Base-by-base conservation (phyloP, 1,140 invertebrate species). In the Akabosia matsudoensis region DNA sequence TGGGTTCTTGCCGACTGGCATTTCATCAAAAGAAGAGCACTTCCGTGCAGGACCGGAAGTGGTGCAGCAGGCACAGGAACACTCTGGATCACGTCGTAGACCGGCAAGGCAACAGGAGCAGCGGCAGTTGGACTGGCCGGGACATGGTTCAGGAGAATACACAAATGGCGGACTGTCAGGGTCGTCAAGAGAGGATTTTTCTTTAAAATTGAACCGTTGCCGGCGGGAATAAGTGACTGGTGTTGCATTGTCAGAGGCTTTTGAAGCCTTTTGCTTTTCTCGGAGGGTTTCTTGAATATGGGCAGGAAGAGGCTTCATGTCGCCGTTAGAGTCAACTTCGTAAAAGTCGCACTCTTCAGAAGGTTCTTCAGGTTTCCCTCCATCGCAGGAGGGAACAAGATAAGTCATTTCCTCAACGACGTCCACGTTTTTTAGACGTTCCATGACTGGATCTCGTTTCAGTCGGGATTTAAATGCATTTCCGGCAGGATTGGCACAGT, bases 341-440 rank as follows among this genome's bases (percentile, higher is more conserved):
- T 77, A 77, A 28, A 74, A 77, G 28, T 77, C 76, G 22, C 73
- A 77, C 18, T 77, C 73, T 24, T 77, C 76, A 28, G 34, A 52
- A 18, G 54, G 28, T 16, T n/a, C 1, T 14, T 51, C 26, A 18
- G 31, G 37, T 3, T 26, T 33, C 30, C 71, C 33, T 13, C 26
- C n/a, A 26, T 37, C 22, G 37, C 51, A 24, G 37, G 1, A 2
- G n/a, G 76, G 76, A n/a, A 77, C 73, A 22, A 74, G 33, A 30
- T 77, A 77, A 7, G n/a, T 51, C 18, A 77, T 18, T 51, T 77
- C 76, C 30, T 77, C 76, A 0, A 77, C 73, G 0, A 77, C 76
- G 51, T 77, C 76, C 0, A 77, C 76, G 30, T 77, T 77, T 51
- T 77, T 74, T 51, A 77, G 26, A 7, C 73, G 34, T 26, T 77